Evolutionary conservation across 2,888 invertebrate species (phyloP), one percentile per base, ranked within the genome.

Genomic region (Maniola hyperantus): DNA sequence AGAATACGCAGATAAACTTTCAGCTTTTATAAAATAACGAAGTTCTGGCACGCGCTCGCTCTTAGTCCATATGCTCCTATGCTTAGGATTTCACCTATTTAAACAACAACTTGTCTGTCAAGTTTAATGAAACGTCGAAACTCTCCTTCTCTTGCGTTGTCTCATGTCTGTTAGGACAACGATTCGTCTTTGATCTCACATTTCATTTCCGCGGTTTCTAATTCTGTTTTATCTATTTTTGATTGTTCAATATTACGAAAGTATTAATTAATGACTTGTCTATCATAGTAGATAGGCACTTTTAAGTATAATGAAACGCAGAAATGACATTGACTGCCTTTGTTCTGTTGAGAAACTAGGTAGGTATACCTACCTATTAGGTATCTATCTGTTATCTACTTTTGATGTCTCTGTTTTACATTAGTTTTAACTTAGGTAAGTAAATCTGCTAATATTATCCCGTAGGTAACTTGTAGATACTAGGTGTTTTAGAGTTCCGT

Each of bases 191-290:
- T 59, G 59, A 59, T 48, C 46, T 59, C 33, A 11, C 46, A 15
- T 48, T 33, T 59, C 48, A 59, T 48, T 59, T 59, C 59, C 59
- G n/a, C 48, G 34, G n/a, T 34, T 59, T 48, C 13, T 59, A 48
- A 46, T 48, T 34, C 34, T 15, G 33, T 15, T n/a, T 18, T 48
- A 10, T 46, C 34, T 59, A 59, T 34, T 59, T 44, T 44, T 42
- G 57, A 7, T 10, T 34, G 33, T 59, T 59, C 33, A 10, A 33
- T 18, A 5, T 6, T 48, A 15, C 11, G 13, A 11, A 8, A 0
- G 33, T 58, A 42, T 33, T 26, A 46, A 58, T 44, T 44, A 44
- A 33, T 46, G 26, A 46, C 26, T 58, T 39, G 42, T 44, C 20
- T 39, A 7, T 20, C 20, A 20, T 44, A 6, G 5, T 15, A 55